A percentile compares a stretch with the other conserved stretches of the same genome.
These are phyloP conservation scores for Octopus sinensis DNA, from an alignment of 1,140 invertebrate species.

Conservation along the genomic window DNA sequence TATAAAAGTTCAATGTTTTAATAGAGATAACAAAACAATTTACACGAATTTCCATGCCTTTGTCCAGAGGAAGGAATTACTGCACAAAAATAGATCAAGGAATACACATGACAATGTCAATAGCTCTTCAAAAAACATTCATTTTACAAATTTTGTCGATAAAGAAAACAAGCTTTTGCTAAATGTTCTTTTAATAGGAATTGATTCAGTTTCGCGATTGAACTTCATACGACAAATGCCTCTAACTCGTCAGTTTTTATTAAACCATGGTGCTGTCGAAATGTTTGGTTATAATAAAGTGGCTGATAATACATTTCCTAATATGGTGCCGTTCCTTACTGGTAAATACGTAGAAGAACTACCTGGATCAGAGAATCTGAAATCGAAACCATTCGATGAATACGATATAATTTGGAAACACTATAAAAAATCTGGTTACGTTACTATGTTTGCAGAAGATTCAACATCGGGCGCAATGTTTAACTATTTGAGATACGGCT, in stretches of 20 bases:
- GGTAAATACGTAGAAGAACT: conserved; percentile 31
- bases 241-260: conserved; percentile 64
- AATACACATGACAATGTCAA: background rate
- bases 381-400: conserved; percentile 41
- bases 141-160: background rate
- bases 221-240: conserved; percentile 78
- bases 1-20: background rate
- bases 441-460: conserved; percentile 57
- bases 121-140: background rate
- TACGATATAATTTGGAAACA: conserved; percentile 57
- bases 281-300: conserved; percentile 32
- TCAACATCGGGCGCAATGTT: conserved; percentile 51
- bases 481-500: conserved; percentile 53
- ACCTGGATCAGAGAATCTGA: conserved; percentile 26
- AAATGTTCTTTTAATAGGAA: conserved; percentile 71
- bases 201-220: conserved; percentile 77
- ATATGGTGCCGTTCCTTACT: conserved; percentile 30
- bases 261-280: conserved; percentile 24
- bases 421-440: conserved; percentile 49
- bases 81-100: background rate
- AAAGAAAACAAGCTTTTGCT: background rate
- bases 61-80: background rate
- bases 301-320: conserved; percentile 35
- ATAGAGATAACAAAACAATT: background rate
- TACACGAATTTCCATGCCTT: conserved; percentile 13